Evolutionary conservation across 2,113 vertebrate genomes (phyloP), one percentile per base, ranked within the genome.

Genomic region (Trogon surrucura): DNA sequence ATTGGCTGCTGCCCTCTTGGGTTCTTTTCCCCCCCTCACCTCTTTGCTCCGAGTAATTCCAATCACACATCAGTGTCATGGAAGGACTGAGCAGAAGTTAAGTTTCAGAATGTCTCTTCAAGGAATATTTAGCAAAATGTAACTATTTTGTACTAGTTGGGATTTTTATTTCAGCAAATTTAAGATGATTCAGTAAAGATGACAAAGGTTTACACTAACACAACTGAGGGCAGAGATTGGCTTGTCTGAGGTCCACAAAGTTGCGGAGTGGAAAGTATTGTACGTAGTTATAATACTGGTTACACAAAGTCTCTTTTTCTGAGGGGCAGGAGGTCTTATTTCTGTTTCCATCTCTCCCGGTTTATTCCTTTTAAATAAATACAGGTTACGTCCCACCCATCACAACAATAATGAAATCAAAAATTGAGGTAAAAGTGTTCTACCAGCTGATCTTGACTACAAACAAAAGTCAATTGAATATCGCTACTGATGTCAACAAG

Each of bases 391-490:
- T 82, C 89, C 95, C 66, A 41, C 91, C 85, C 83, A 82, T n/a
- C 62, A 89, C 66, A 79, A 93, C 62, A 97, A 89, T 78, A 94
- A 97, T 72, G 66, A 97, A 97, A 97, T 96, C 27, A 97, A 97
- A 89, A 96, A 95, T 16, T 98, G 98, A 98, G 98, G 98, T 98
- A 98, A 97, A 94, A 96, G 95, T 97, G 96, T 95, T 94, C 97
- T 98, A 98, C 95, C 97, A 96, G 97, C 93, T 91, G 89, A 98
- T 95, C 67, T 56, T 84, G 91, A 95, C 96, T 89, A 96, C 4
- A 1, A 96, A 91, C 23, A 71, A 45, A 95, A 94, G 88, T 95
- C 86, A 91, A 83, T 92, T 94, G 91, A 97, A 90, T 96, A 97
- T 91, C 90, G 9, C 78, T 94, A 95, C 73, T 69, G 64, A 90